Evolutionary conservation across 2,888 invertebrate genomes (phyloP), one percentile per base, ranked within the genome.

Genomic region (Drosophila picticornis): DNA sequence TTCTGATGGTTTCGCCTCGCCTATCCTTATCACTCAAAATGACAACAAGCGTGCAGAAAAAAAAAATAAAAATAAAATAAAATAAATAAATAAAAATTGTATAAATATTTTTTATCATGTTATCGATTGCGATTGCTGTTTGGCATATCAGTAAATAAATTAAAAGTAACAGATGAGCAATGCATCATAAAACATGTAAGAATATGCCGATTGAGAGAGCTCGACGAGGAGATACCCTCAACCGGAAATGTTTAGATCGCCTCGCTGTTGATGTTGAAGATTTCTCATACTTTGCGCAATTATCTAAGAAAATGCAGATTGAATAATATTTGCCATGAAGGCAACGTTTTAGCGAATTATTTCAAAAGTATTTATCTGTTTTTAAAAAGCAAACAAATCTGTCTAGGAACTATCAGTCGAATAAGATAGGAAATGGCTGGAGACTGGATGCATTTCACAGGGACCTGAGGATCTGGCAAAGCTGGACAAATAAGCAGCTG

Each of bases 121-220:
- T 86, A 90, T 90, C 86, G 90, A 90, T 86, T 90, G 74, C 86
- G 77, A 90, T 90, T 88, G 88, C 88, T 71, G 71, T 71, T 73
- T 57, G 76, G 65, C 65, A 66, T 76, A 81, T 79, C 83, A 85
- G 85, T 80, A 78, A 89, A 85, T 83, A 80, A 83, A 88, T 83
- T 80, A 80, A 77, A 79, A 84, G 74, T 71, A 87, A 73, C 56
- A 74, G 66, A 62, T 64, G 69, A 81, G 66, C 78, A 81, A 81
- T 80, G 74, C 66, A 64, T 48, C 66, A 65, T 68, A 76, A 63
- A 75, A 36, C 46, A 25, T 13, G 46, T 9, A 2, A 46, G 46
- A 25, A 46, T 25, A 22, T 22, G 16, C 9, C 1, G 25, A 25
- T 25, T 25, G 46, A 25, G 46, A 9, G 25, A 16, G 46, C 46